Conservation (phyloP, 2,888 invertebrate species). For the Tipula unca region DNA sequence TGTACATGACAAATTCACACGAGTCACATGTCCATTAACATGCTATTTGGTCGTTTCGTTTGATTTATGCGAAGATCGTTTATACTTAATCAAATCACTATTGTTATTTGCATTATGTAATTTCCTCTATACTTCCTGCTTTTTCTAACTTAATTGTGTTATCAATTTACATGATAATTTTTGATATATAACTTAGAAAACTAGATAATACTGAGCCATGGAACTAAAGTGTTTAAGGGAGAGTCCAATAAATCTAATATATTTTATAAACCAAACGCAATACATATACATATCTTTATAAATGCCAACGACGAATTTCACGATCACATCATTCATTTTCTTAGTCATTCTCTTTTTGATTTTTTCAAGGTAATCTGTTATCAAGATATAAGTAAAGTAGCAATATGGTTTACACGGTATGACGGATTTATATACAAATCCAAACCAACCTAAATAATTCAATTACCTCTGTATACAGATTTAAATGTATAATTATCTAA, state of each 20-base stretch:
- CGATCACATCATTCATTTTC: background rate
- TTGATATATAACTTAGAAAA: too few species aligned
- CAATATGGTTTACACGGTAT: background rate
- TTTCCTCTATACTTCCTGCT: too few species aligned
- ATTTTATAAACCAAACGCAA: background rate
- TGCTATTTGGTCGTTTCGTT: background rate
- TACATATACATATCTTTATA: background rate
- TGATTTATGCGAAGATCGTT: background rate
- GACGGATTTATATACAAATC: background rate
- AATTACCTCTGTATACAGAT: background rate
- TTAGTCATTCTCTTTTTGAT: background rate
- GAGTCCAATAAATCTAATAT: background rate
- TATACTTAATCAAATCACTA: too few species aligned
- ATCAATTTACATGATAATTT: too few species aligned
- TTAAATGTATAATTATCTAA: background rate
- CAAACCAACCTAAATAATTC: background rate
- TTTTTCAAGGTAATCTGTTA: background rate
- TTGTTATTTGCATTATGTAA: too few species aligned
- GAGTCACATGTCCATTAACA: background rate
- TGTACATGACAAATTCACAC: background rate
- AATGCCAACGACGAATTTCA: background rate
- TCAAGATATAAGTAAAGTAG: background rate
- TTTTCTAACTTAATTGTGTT: too few species aligned
- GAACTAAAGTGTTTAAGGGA: too few species aligned
- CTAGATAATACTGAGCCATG: too few species aligned